Evolutionary conservation across 2,888 invertebrate genomes (phyloP), one percentile per base, ranked within the genome.

Genomic region (Drosophila flavopinicola): DNA sequence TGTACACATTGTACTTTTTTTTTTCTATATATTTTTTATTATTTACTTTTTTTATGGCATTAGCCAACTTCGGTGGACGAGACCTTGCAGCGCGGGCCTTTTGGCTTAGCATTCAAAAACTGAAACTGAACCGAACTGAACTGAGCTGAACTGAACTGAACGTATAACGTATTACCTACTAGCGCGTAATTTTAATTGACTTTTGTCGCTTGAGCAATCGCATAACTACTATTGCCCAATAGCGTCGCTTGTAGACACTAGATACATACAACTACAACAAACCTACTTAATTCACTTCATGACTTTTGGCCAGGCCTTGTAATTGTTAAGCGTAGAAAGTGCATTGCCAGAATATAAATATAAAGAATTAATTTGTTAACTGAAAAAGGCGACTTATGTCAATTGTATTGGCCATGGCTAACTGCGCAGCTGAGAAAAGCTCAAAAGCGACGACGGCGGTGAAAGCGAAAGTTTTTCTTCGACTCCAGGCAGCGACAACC

Each of bases 401-500:
- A n/a, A n/a, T 9, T 2, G 30, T 44, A 20, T 25, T 25, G 20
- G 6, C 44, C 17, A 17, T 17, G 60, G n/a, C 9, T 13, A 32
- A 27, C n/a, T 13, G n/a, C n/a, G 15, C 51, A 48, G 11, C 9
- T 25, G 66, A 45, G 65, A 67, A 79, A 71, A 76, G 66, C 59
- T 75, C 49, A 11, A 9, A 56, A 54, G 51, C 37, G 24, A 41
- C 37, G 63, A 44, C 48, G 58, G 58, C 82, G 80, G 90, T 88
- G 90, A 90, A 89, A 89, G 89, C 89, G 89, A 89, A 89, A 89
- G 88, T 89, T 88, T 86, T 88, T 78, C 75, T 61, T 66, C 24
- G 29, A 20, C 53, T 47, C 42, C 30, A 32, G 53, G 11, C 49
- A 24, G 15, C 39, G 24, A 20, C 47, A 39, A 48, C 44, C 52